Conservation (phyloP, 1,140 invertebrate genomes). For the Drosophila sucinea region DNA sequence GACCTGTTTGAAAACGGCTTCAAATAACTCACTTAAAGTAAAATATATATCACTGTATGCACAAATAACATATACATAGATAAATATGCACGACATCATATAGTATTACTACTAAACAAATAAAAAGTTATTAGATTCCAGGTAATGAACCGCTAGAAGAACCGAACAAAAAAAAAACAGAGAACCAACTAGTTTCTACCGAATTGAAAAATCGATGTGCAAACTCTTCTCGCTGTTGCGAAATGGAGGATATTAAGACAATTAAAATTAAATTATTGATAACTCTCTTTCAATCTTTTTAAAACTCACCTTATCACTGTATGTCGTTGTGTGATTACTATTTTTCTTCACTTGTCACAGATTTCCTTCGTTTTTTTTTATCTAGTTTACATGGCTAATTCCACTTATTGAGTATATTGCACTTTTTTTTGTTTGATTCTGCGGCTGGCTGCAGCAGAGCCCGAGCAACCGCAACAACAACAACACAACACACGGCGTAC, state of each 20-base stretch:
- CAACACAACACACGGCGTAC: conserved; percentile 60
- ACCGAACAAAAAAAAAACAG: not conserved
- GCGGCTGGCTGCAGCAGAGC: conserved; percentile 3
- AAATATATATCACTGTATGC: not conserved
- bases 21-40: no score
- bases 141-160: not conserved
- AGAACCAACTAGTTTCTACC: not conserved
- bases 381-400: conserved; percentile 3
- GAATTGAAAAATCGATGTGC: conserved; percentile 72
- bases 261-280: not conserved
- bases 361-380: not conserved
- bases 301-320: conserved; percentile 28
- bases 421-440: conserved; percentile 16
- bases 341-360: not conserved
- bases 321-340: no score
- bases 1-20: no score
- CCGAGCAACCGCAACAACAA: conserved; percentile 16
- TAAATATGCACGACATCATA: not conserved
- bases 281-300: not conserved
- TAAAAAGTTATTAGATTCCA: no score
- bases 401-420: not conserved
- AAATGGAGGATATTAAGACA: conserved; percentile 29
- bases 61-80: not conserved
- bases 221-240: conserved; percentile 31
- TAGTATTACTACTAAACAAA: no score